These are phyloP conservation scores for Eupleurogrammus muticus DNA, from an alignment of 2,797 vertebrate species.

Conservation along the genomic window DNA sequence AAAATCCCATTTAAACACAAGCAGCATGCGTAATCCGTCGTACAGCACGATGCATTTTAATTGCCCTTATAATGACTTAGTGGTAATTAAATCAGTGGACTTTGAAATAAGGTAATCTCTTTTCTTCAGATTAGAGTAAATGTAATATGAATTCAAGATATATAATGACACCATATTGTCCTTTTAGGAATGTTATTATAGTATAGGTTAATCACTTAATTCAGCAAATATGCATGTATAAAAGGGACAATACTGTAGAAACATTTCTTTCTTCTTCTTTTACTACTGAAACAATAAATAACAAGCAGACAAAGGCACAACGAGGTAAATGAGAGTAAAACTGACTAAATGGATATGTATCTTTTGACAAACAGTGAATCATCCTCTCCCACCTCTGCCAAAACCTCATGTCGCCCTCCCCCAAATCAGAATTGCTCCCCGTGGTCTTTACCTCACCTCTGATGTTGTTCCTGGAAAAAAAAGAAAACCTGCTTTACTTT, in stretches of 20 bases:
- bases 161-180: not conserved
- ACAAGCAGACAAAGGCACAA: not conserved
- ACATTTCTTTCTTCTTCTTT: not conserved
- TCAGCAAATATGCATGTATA: not conserved
- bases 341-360: not conserved
- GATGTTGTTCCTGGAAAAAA: not conserved
- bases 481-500: constrained; percentile 5
- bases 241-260: not conserved
- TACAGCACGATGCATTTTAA: not conserved
- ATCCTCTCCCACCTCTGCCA: not conserved
- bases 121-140: not conserved
- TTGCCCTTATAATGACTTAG: not conserved
- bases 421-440: too few relatives aligned
- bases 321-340: constrained; percentile 7
- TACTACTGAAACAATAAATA: not conserved
- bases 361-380: constrained; percentile 5
- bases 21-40: not conserved
- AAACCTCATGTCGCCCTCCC: not conserved
- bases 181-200: not conserved
- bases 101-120: not conserved
- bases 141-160: not conserved
- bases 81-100: constrained; percentile 2
- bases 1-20: constrained; percentile 5
- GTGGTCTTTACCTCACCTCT: not conserved
- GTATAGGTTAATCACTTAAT: not conserved